These are phyloP conservation scores for Parascotia fuliginaria DNA, from an alignment of 2,888 invertebrate species.

Conservation along the genomic window DNA sequence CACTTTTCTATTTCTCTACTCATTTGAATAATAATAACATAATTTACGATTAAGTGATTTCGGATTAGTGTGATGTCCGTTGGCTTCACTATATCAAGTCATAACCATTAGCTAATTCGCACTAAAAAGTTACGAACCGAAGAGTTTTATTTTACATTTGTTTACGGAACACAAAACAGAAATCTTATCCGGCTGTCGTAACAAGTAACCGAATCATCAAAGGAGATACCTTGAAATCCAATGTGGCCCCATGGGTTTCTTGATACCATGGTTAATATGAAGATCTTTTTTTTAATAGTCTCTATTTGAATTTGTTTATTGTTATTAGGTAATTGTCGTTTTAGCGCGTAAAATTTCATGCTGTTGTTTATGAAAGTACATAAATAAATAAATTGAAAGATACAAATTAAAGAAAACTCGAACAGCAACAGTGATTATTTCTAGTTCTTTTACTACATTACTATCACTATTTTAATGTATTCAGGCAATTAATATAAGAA, in stretches of 20 bases:
- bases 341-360: neutral
- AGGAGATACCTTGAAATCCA: neutral
- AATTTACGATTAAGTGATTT: neutral
- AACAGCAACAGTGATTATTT: no score
- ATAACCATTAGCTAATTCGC: conserved; percentile 6
- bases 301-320: neutral
- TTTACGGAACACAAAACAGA: conserved; percentile 20
- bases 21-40: no score
- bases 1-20: no score
- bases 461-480: no score
- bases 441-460: no score
- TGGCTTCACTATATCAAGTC: neutral
- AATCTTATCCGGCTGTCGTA: conserved; percentile 17
- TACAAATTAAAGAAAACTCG: no score
- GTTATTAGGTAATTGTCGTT: neutral
- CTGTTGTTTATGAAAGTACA: neutral
- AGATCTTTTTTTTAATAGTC: neutral
- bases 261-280: neutral
- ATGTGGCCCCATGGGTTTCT: conserved; percentile 3
- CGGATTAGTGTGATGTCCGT: neutral
- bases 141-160: conserved; percentile 5
- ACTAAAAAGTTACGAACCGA: conserved; percentile 8
- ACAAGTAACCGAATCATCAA: conserved; percentile 4
- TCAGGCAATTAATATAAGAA: no score
- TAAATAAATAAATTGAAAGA: neutral